Conservation (phyloP, 2,113 vertebrate genomes). For the Hyla sarda region DNA sequence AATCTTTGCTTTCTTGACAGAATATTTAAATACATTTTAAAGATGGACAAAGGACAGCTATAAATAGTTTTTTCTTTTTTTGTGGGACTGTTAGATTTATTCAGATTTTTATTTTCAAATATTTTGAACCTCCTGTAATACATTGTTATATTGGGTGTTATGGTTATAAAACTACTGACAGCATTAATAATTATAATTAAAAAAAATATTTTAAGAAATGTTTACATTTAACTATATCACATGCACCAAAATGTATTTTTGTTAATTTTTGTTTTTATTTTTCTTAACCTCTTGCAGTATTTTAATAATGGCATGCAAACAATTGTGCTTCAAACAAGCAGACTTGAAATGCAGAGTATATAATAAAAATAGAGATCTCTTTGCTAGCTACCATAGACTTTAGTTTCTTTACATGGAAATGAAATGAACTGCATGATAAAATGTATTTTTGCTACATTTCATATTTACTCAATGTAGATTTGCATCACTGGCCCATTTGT, state of each 20-base stretch:
- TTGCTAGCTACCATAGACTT: conserved; percentile 42
- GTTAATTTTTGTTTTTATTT: not conserved
- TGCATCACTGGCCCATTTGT: conserved; percentile 46
- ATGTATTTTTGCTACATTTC: conserved; percentile 53
- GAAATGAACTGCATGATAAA: conserved; percentile 41
- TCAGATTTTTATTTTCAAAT: conserved; percentile 64
- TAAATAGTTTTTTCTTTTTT: conserved; percentile 51
- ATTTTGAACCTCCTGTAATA: conserved; percentile 52
- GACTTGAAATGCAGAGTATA: conserved; percentile 40
- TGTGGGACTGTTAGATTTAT: conserved; percentile 65
- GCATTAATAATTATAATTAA: conserved; percentile 64
- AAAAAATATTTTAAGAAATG: conserved; percentile 67
- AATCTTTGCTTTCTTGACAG: conserved; percentile 37
- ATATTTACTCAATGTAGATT: conserved; percentile 42
- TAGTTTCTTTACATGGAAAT: conserved; percentile 42
- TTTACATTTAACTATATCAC: conserved; percentile 68
- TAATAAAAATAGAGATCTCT: conserved; percentile 30
- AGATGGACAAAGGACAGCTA: conserved; percentile 60
- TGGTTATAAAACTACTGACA: conserved; percentile 71
- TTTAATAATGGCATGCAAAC: conserved; percentile 51
- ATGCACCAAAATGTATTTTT: conserved; percentile 46
- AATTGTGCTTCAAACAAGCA: conserved; percentile 28
- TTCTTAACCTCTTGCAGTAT: conserved; percentile 45
- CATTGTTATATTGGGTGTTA: conserved; percentile 73
- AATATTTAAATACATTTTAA: conserved; percentile 46